phyloP scores from a whole-genome alignment of 2,113 vertebrate genomes.

The Siphamia tubifer region DNA sequence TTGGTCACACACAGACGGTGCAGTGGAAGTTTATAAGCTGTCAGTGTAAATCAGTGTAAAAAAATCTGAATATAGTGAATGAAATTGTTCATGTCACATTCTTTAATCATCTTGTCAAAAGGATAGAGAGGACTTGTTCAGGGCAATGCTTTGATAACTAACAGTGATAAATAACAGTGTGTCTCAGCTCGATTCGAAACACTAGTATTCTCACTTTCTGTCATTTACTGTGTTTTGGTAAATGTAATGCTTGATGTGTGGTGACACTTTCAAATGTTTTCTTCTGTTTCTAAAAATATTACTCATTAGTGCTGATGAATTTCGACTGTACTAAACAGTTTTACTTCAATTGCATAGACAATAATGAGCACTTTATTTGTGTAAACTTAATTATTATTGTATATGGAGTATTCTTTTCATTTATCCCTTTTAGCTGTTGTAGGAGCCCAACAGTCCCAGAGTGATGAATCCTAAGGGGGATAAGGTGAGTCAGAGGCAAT shows the following conservation, averaged over 20 bases:
- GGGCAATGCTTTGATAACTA: neutral
- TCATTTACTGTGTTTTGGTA: no score
- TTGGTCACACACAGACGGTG: neutral
- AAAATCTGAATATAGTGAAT: slow-evolving; percentile 5
- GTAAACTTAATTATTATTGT: neutral
- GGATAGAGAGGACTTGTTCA: neutral
- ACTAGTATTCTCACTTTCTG: no score
- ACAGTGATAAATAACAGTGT: slow-evolving; percentile 19
- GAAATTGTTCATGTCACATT: neutral
- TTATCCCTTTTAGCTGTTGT: slow-evolving; percentile 30
- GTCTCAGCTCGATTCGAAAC: neutral
- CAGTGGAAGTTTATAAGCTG: neutral
- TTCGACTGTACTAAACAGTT: no score
- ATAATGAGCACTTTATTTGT: neutral
- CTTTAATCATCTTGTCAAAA: slow-evolving; percentile 23
- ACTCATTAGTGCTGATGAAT: no score
- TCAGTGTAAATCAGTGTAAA: neutral
- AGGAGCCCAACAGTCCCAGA: slow-evolving; percentile 32
- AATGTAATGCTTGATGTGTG: no score
- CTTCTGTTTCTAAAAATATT: no score
- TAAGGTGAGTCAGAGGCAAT: slow-evolving; percentile 63
- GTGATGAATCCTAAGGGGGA: slow-evolving; percentile 71
- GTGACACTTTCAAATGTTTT: no score
- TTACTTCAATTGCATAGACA: no score
- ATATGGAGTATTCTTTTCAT: neutral